phyloP scores from a whole-genome alignment of 2,113 vertebrate species.

The Cyphomyrus plagiostoma region DNA sequence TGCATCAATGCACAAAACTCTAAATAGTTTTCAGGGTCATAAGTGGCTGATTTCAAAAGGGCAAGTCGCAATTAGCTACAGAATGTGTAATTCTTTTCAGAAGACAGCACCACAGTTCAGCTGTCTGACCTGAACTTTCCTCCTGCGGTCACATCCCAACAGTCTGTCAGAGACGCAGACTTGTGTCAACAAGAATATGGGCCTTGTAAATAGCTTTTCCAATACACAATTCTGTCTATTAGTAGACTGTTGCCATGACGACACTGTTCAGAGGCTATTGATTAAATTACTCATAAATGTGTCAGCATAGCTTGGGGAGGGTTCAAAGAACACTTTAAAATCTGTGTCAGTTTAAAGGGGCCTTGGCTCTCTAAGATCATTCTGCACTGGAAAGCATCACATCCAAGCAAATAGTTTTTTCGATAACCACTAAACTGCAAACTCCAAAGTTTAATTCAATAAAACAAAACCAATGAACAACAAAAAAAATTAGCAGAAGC shows the following conservation, averaged over 20 bases:
- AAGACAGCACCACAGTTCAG: background rate
- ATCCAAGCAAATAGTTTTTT: constrained; percentile 2
- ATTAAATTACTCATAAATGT: constrained; percentile 22
- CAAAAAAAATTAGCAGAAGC: background rate
- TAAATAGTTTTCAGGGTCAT: background rate
- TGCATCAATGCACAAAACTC: background rate
- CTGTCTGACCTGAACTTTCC: background rate
- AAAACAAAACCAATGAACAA: background rate
- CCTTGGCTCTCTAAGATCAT: background rate
- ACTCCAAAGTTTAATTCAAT: background rate
- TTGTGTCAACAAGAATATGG: constrained; percentile 1
- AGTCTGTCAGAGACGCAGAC: background rate
- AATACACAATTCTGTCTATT: constrained; percentile 18
- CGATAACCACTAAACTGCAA: background rate
- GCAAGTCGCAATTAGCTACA: background rate
- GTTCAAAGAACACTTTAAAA: constrained; percentile 15
- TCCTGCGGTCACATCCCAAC: background rate
- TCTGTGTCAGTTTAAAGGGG: background rate
- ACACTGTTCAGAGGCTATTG: constrained; percentile 16
- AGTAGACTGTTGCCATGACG: constrained; percentile 17
- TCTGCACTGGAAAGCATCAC: background rate
- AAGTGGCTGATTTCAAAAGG: background rate
- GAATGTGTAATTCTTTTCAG: background rate
- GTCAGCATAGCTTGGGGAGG: constrained; percentile 16
- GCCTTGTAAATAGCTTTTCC: constrained; percentile 15